Evolutionary conservation across 2,113 vertebrate genomes (phyloP), one percentile per base, ranked within the genome.

Genomic region (Caranx melampygus): DNA sequence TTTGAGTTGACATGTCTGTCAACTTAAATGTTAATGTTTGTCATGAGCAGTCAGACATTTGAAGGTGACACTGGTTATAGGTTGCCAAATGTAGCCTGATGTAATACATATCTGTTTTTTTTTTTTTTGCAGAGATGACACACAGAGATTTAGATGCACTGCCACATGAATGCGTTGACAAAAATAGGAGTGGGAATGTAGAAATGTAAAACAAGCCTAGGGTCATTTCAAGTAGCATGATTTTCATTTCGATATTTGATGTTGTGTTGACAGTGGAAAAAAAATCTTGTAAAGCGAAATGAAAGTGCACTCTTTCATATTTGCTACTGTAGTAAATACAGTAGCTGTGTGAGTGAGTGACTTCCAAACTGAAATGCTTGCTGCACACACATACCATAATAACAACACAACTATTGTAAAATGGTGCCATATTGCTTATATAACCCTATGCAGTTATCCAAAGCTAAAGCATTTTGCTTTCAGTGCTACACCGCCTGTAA

Each of bases 1-100:
- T 86, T 75, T 26, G 11, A 63, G 31, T 70, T 44, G 47, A 40
- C 68, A 33, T 11, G 57, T 55, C 42, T 51, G 54, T 62, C 67
- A 70, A 1, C n/a, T 75, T 49, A 13, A 52, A 47, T 35, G 5
- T 74, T 72, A 62, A n/a, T 47, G 15, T 71, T 60, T 42, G 45
- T 42, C 21, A 34, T 49, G 4, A 59, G 20, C 15, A 21, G 31
- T 64, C 31, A 20, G 7, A 52, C 3, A 40, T 72, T 51, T 80
- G 40, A 76, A 75, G 63, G 52, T 57, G 73, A 68, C 37, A 7
- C 35, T 42, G n/a, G n/a, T 62, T 49, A 6, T 5, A 47, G 1
- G 18, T 40, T 45, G 66, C 60, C 44, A 13, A 16, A 37, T 37
- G 40, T 42, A 42, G 7, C 40, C 40, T 42, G 11, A 5, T 26